These are phyloP conservation scores for Lithodes maja DNA, from an alignment of 2,888 invertebrate species.

Conservation along the genomic window DNA sequence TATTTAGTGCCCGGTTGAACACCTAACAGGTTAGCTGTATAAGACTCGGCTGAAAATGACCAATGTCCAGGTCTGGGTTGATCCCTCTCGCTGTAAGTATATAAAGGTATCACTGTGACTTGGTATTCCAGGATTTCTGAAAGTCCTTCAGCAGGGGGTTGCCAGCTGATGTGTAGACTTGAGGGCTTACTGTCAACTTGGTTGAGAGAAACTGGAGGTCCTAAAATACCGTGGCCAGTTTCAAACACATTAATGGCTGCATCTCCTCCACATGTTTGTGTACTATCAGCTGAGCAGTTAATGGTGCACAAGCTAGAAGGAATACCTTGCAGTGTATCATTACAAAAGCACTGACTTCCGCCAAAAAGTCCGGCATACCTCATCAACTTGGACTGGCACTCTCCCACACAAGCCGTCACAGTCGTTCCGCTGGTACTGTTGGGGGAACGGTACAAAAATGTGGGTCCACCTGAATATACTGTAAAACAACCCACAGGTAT, in stretches of 20 bases:
- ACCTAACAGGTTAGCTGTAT: constrained; percentile 54
- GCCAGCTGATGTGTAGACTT: constrained; percentile 63
- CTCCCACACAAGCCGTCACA: constrained; percentile 54
- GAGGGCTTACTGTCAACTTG: constrained; percentile 54
- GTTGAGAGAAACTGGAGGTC: constrained; percentile 70
- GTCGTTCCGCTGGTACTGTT: constrained; percentile 28
- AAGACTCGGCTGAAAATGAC: constrained; percentile 44
- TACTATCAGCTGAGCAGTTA: constrained; percentile 72
- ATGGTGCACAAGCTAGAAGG: constrained; percentile 68
- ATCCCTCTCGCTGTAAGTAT: constrained; percentile 58
- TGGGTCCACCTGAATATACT: constrained; percentile 17
- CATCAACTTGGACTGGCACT: constrained; percentile 44
- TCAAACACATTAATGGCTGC: constrained; percentile 73
- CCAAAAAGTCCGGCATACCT: constrained; percentile 50
- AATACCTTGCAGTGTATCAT: constrained; percentile 39
- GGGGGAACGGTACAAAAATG: constrained; percentile 27
- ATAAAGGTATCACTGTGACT: constrained; percentile 56
- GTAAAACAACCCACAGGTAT: constrained; percentile 42
- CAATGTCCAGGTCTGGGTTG: constrained; percentile 36
- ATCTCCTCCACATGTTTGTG: constrained; percentile 73
- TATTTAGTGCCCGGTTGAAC: constrained; percentile 73
- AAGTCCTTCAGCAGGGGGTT: constrained; percentile 55
- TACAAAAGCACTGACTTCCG: constrained; percentile 52
- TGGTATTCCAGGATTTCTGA: constrained; percentile 57
- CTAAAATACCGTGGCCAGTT: constrained; percentile 72